Evolutionary conservation across 2,113 vertebrate genomes (phyloP).

Genomic region (Psittacula cyanocephala): DNA sequence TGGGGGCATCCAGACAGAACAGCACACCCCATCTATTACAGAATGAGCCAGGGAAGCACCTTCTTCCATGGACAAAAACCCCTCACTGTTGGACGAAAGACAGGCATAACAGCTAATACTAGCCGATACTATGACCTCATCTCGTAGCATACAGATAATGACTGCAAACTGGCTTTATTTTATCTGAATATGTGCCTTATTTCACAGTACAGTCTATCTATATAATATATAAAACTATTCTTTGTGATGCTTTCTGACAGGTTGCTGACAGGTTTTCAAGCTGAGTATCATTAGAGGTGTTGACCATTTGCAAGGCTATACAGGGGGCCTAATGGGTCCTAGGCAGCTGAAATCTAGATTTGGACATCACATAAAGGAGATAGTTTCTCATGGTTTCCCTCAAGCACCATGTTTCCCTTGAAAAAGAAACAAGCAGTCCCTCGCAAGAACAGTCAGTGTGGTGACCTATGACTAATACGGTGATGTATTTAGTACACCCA

Average conservation of each 20-base stretch:
- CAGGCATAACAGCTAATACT: background rate
- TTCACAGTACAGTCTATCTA: background rate
- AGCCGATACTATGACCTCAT: background rate
- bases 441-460: background rate
- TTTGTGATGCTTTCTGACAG: background rate
- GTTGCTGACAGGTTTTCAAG: background rate
- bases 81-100: background rate
- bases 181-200: background rate
- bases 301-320: no score
- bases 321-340: background rate
- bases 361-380: rapidly evolving
- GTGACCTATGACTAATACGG: background rate
- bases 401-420: background rate
- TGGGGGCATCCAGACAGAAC: background rate
- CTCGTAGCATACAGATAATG: background rate
- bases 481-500: background rate
- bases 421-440: background rate
- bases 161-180: background rate
- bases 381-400: background rate
- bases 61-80: background rate
- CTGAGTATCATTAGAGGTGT: background rate
- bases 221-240: background rate
- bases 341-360: background rate
- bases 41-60: background rate
- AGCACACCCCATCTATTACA: background rate